These are phyloP conservation scores for Stichopus chloronotus DNA, from an alignment of 35 echinoderm and acorn worm genomes.

Conservation along the genomic window DNA sequence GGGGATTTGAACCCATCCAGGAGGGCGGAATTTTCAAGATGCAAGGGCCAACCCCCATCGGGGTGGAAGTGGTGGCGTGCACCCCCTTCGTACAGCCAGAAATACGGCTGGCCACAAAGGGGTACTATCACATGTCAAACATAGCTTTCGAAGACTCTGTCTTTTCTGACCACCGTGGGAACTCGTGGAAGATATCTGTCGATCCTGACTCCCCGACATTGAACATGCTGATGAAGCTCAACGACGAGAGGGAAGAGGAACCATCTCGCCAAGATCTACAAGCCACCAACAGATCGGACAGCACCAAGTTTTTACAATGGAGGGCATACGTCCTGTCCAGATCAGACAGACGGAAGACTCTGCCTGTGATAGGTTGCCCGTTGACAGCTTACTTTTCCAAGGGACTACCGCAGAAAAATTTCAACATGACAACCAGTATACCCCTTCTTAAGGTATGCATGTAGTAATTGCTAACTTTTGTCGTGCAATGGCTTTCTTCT, in stretches of 20 bases:
- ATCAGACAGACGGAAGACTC: constrained; percentile 80
- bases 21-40: constrained; percentile 65
- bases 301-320: constrained; percentile 92
- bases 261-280: background rate
- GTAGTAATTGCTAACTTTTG: background rate
- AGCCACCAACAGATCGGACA: constrained; percentile 8
- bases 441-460: constrained; percentile 70
- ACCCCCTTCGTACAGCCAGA: constrained; percentile 90
- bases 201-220: constrained; percentile 57
- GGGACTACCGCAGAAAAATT: constrained; percentile 66
- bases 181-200: constrained; percentile 79
- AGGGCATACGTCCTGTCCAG: constrained; percentile 81
- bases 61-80: constrained; percentile 85
- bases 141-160: constrained; percentile 86
- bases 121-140: constrained; percentile 93
- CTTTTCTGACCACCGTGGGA: constrained; percentile 82
- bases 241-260: constrained; percentile 68
- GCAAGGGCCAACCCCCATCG: constrained; percentile 72
- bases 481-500: background rate
- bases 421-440: constrained; percentile 79
- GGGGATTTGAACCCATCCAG: constrained; percentile 86
- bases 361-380: constrained; percentile 70
- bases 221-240: constrained; percentile 67
- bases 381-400: constrained; percentile 78
- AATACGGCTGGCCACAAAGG: constrained; percentile 74